Base-by-base conservation (phyloP, 2,888 invertebrate species). In the Hipparchia sbordonii region DNA sequence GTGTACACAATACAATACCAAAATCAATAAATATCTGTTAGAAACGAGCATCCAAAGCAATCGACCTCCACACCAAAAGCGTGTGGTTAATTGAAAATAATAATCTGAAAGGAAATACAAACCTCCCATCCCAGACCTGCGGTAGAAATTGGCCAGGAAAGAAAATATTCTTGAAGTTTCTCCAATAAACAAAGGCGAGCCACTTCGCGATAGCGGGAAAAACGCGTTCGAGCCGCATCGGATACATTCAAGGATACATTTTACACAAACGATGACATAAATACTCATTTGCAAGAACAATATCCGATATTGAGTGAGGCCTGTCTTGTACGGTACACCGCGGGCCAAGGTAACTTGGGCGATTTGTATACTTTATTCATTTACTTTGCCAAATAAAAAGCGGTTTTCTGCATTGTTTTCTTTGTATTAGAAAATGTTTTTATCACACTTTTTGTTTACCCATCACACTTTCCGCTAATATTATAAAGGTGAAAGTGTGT, bases 221-320 rank as follows among this genome's bases (percentile, higher is more conserved):
- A 85, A 82, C 83, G 84, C 80, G 84, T 56, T 78, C 77, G 83
- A 78, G 80, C 82, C 83, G 79, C 85, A 83, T 82, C 82, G 81
- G 81, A 85, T 88, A 89, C 92, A 90, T 90, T 91, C 90, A 89
- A 89, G 81, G 81, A 85, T 88, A 89, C 92, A 90, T 90, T 91
- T 90, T 89, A 89, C 89, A 89, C 87, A 87, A 90, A 91, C 89
- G 91, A 91, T 91, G 91, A 90, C 91, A 90, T 92, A 93, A 93
- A 93, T 92, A 92, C 91, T 93, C 90, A 92, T 93, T 93, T 92
- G 89, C 87, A 87, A 89, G 90, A 92, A 92, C 93, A 93, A 93
- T 93, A 91, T 93, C 91, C 90, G 92, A 92, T 93, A 93, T 92
- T 92, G 93, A 93, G 91, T 92, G 93, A 93, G 91, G 89, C 89